A percentile compares a stretch with the other conserved stretches of the same genome.
Evolutionary conservation across 2,113 vertebrate species (phyloP).

Genomic region (Lampris megalopsis): DNA sequence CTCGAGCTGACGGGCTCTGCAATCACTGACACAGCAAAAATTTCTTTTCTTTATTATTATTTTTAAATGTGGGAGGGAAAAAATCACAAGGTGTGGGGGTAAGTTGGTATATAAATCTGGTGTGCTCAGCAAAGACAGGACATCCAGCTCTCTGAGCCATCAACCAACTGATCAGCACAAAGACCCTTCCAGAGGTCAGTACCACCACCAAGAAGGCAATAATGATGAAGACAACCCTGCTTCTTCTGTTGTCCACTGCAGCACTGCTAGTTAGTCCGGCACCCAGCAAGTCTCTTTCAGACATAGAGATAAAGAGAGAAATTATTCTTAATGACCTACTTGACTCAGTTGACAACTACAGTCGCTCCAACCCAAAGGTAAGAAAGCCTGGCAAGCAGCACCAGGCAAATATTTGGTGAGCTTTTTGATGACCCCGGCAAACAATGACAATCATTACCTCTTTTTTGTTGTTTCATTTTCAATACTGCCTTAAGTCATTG

Average conservation of each 20-base stretch:
- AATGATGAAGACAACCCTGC: conserved; percentile 17
- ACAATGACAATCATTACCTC: too few relatives aligned
- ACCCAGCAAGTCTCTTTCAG: rapidly evolving
- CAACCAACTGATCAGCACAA: conserved; percentile 4
- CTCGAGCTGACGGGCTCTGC: conserved; percentile 9
- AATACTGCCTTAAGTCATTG: not conserved
- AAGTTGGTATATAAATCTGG: conserved; percentile 45
- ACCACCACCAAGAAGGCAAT: not conserved
- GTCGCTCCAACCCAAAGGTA: not conserved
- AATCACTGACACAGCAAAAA: conserved; percentile 4
- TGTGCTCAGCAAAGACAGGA: conserved; percentile 2
- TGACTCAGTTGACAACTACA: rapidly evolving
- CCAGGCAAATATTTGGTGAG: not conserved
- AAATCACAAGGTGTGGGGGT: conserved; percentile 24
- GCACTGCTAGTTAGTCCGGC: not conserved
- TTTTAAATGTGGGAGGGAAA: not conserved
- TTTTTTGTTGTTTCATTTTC: not conserved
- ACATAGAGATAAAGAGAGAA: too few relatives aligned
- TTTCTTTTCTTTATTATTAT: not conserved
- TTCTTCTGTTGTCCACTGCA: conserved; percentile 30
- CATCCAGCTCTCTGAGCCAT: conserved; percentile 18
- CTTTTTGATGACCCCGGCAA: not conserved
- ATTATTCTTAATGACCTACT: rapidly evolving
- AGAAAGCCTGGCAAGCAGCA: not conserved
- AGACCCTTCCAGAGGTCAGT: not conserved